A percentile compares a stretch with the other conserved stretches of the same genome.
These are phyloP conservation scores for Cecropterus lyciades DNA, from an alignment of 1,140 invertebrate genomes.

Conservation along the genomic window DNA sequence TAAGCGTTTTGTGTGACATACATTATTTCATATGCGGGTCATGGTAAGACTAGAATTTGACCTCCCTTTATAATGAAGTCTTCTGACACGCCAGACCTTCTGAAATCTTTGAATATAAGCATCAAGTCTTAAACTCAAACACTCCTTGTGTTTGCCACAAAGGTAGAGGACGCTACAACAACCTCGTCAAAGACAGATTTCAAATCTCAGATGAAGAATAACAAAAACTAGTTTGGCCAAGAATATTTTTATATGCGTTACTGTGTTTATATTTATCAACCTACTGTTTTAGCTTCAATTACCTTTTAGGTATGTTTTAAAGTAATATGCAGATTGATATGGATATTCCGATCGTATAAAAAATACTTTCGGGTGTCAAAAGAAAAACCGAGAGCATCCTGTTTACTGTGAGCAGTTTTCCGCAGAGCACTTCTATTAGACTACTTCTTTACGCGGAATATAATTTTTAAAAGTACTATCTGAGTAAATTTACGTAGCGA, in stretches of 20 bases:
- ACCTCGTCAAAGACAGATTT: constrained; percentile 19
- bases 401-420: background rate
- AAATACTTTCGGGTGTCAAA: no score
- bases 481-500: constrained; percentile 21
- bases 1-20: constrained; percentile 10
- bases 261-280: no score
- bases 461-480: constrained; percentile 23
- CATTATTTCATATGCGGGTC: constrained; percentile 22
- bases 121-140: constrained; percentile 27
- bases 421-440: background rate
- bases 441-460: constrained; percentile 6
- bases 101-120: constrained; percentile 23
- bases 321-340: no score
- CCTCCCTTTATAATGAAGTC: constrained; percentile 36
- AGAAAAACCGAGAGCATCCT: no score
- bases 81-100: constrained; percentile 19
- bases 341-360: no score
- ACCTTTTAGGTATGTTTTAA: no score
- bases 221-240: background rate
- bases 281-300: no score
- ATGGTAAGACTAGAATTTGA: constrained; percentile 30
- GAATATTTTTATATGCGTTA: no score
- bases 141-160: constrained; percentile 20
- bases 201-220: constrained; percentile 9
- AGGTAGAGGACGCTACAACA: constrained; percentile 6